phyloP scores from a whole-genome alignment of 1,140 invertebrate species.

The Arctopsyche grandis region DNA sequence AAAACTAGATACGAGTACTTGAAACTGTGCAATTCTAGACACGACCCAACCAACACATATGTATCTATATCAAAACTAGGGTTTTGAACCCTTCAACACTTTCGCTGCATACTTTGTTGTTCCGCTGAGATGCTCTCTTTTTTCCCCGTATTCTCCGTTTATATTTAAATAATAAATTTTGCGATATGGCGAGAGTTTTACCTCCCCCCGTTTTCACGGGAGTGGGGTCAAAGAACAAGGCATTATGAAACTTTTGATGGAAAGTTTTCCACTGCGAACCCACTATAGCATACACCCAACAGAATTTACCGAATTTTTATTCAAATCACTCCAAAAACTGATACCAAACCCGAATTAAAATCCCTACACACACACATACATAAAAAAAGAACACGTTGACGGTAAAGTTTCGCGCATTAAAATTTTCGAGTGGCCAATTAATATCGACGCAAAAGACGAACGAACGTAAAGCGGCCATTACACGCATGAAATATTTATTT shows the following conservation, averaged over 20 bases:
- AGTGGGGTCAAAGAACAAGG: not conserved
- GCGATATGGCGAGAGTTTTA: not conserved
- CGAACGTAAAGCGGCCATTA: slow-evolving; percentile 1
- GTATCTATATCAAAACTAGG: no score
- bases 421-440: no score
- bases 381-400: no score
- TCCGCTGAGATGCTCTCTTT: not conserved
- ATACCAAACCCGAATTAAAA: no score
- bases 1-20: no score
- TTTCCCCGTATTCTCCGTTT: not conserved
- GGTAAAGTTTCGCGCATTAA: no score
- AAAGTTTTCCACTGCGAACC: not conserved
- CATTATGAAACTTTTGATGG: slow-evolving; percentile 23
- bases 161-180: slow-evolving; percentile 30
- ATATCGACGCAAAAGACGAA: not conserved
- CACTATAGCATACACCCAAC: not conserved
- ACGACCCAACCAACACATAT: no score
- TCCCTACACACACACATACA: no score
- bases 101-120: not conserved
- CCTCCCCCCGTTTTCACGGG: not conserved
- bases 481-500: slow-evolving; percentile 22
- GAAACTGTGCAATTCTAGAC: no score
- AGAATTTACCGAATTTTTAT: slow-evolving; percentile 21
- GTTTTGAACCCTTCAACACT: not conserved
- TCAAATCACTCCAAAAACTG: no score